Conservation (phyloP, 2,888 invertebrate genomes). For the Gerris lacustris region DNA sequence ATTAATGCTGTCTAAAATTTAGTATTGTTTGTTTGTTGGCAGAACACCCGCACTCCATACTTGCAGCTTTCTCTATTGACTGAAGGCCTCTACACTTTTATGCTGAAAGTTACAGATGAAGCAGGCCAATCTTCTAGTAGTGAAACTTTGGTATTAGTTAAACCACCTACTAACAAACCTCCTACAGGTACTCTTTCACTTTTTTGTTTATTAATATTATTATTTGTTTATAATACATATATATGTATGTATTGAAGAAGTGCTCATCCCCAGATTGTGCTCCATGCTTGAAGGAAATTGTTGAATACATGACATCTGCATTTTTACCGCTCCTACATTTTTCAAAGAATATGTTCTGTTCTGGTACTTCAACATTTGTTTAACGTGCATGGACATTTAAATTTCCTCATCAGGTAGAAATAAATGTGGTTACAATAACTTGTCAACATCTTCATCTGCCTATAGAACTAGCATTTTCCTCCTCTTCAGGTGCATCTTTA, state of each 20-base stretch:
- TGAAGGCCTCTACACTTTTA: conserved; percentile 88
- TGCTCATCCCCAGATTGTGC: background rate
- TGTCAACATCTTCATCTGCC: too few relatives aligned
- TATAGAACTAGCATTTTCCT: too few relatives aligned
- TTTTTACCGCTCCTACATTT: too few relatives aligned
- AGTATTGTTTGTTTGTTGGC: conserved; percentile 20
- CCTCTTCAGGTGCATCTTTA: too few relatives aligned
- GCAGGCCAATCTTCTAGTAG: conserved; percentile 78
- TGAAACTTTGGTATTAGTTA: conserved; percentile 84
- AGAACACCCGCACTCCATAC: conserved; percentile 82
- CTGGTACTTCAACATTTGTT: too few relatives aligned
- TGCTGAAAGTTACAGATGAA: conserved; percentile 81
- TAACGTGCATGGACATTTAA: too few relatives aligned
- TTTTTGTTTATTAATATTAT: background rate
- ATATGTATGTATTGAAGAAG: background rate
- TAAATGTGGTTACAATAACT: too few relatives aligned
- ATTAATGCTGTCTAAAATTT: background rate
- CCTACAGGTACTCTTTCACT: conserved; percentile 48
- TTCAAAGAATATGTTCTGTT: too few relatives aligned
- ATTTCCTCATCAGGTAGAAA: too few relatives aligned
- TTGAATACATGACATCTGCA: too few relatives aligned
- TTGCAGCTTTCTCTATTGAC: conserved; percentile 79
- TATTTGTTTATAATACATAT: conserved; percentile 1
- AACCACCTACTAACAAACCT: conserved; percentile 74
- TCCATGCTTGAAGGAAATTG: background rate